These are phyloP conservation scores for Ormia ochracea DNA, from an alignment of 2,888 invertebrate species.

Conservation along the genomic window DNA sequence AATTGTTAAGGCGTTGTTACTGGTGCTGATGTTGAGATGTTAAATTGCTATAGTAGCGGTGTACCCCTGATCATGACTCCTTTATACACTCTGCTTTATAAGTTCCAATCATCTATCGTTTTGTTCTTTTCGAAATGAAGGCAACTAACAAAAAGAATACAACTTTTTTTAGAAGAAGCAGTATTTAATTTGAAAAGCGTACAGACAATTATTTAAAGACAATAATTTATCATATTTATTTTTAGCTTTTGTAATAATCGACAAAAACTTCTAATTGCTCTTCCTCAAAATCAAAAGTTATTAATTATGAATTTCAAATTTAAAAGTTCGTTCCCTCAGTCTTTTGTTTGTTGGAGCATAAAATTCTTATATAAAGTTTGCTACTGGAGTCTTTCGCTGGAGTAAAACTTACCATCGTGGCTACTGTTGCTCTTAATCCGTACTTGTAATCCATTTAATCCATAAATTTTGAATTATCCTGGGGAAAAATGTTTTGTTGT, in stretches of 20 bases:
- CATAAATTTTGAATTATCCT: conserved; percentile 2
- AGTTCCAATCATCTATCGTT: conserved; percentile 3
- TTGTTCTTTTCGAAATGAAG: too few species aligned
- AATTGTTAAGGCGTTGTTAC: conserved; percentile 11
- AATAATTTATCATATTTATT: too few species aligned
- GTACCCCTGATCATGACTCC: conserved; percentile 4
- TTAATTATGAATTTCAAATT: not conserved
- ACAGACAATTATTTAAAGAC: too few species aligned
- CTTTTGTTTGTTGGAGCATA: not conserved
- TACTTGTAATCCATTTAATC: conserved; percentile 55
- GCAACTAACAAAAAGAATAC: too few species aligned
- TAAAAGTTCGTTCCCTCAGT: conserved; percentile 27
- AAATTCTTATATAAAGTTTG: conserved; percentile 5
- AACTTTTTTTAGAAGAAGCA: too few species aligned
- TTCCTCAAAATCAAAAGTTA: not conserved
- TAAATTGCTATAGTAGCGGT: not conserved
- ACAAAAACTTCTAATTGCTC: too few species aligned
- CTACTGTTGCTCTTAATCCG: conserved; percentile 32
- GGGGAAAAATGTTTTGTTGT: not conserved
- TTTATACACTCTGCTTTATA: not conserved
- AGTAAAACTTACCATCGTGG: conserved; percentile 48
- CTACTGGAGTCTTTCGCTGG: conserved; percentile 27
- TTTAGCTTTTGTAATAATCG: too few species aligned
- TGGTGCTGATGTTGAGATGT: not conserved
- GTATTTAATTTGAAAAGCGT: not conserved